Conservation (phyloP, 1,140 invertebrate genomes). For the Centruroides vittatus region DNA sequence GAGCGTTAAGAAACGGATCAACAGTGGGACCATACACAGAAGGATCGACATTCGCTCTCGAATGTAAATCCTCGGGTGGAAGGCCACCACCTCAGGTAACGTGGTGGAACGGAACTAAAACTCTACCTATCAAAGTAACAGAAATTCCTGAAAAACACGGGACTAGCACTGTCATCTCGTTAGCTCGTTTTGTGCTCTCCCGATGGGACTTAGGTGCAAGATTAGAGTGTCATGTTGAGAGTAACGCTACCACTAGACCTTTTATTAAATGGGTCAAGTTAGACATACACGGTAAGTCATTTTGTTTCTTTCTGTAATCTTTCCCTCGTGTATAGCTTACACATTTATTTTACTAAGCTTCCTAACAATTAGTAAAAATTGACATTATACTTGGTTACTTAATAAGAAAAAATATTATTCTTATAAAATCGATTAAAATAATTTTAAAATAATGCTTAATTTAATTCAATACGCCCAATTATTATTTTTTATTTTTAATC, state of each 20-base stretch:
- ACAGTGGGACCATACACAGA: slow-evolving; percentile 20
- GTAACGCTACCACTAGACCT: slow-evolving; percentile 33
- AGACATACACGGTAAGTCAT: slow-evolving; percentile 61
- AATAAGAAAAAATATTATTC: no score
- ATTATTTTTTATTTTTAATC: no score
- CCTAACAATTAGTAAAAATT: neutral
- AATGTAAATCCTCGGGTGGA: slow-evolving; percentile 22
- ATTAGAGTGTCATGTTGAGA: slow-evolving; percentile 45
- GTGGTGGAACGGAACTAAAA: slow-evolving; percentile 21
- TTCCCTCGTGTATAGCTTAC: no score
- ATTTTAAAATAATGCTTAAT: no score
- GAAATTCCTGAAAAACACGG: slow-evolving; percentile 9
- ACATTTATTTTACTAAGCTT: neutral
- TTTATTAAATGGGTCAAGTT: slow-evolving; percentile 48
- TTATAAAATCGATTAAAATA: no score
- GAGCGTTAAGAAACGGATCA: slow-evolving; percentile 10
- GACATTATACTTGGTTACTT: neutral
- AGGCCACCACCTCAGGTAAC: slow-evolving; percentile 20
- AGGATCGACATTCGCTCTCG: slow-evolving; percentile 20
- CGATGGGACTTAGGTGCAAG: slow-evolving; percentile 61
- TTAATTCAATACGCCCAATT: no score
- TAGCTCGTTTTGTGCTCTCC: slow-evolving; percentile 24
- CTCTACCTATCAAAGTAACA: slow-evolving; percentile 17
- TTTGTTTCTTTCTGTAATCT: neutral
- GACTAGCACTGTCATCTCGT: slow-evolving; percentile 15